A percentile compares a stretch with the other conserved stretches of the same genome.
These are phyloP conservation scores for Pseudochromis fuscus DNA, from an alignment of 2,797 vertebrate species.

Conservation along the genomic window DNA sequence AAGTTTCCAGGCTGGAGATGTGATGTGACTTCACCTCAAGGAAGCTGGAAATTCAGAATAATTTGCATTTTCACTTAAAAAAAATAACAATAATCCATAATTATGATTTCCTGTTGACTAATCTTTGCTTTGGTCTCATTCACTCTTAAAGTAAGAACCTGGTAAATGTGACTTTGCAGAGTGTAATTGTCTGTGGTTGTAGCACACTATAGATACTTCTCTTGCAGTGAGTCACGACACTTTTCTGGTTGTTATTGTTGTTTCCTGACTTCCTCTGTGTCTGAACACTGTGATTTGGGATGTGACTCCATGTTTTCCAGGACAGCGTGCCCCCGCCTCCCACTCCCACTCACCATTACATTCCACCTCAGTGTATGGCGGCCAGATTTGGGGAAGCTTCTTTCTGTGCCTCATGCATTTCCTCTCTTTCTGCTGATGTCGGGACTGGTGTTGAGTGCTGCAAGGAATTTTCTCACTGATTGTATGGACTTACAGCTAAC, in stretches of 20 bases:
- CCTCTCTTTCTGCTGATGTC: constrained; percentile 71
- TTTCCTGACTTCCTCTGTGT: constrained; percentile 19
- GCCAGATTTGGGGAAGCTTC: constrained; percentile 77
- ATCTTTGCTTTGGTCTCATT: background rate
- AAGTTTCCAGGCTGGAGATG: background rate
- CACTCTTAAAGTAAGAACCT: too few relatives aligned
- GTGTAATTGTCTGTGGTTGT: too few relatives aligned
- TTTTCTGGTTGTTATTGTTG: constrained; percentile 13
- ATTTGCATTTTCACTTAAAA: too few relatives aligned
- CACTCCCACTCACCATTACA: constrained; percentile 63
- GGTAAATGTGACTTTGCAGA: too few relatives aligned
- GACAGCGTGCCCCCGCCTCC: constrained; percentile 44
- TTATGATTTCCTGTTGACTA: too few relatives aligned
- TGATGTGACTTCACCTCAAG: background rate
- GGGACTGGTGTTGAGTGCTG: constrained; percentile 28
- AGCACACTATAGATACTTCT: background rate
- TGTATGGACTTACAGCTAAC: constrained; percentile 9
- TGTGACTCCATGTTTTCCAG: constrained; percentile 68
- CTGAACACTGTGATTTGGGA: constrained; percentile 34
- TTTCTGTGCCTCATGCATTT: constrained; percentile 66
- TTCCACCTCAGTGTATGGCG: constrained; percentile 71
- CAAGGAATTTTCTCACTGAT: constrained; percentile 16
- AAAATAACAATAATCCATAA: too few relatives aligned
- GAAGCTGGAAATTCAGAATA: background rate
- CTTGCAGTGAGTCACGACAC: background rate